Base-by-base conservation (phyloP, 2,888 invertebrate genomes). In the Pammene aurita region DNA sequence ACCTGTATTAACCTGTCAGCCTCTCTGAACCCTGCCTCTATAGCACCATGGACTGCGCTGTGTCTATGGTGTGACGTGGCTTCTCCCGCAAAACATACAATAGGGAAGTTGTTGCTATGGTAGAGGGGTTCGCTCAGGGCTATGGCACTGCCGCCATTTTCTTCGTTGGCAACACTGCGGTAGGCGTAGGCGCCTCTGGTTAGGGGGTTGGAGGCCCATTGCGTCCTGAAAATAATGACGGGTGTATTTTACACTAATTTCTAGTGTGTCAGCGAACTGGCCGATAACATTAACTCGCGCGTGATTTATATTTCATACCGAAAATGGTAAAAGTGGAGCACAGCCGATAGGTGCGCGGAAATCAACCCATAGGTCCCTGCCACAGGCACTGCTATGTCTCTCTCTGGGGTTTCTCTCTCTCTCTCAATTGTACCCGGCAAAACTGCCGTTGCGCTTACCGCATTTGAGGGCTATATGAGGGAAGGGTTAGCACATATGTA, bases 11-110 rank as follows among this genome's bases (percentile, higher is more conserved):
- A 80, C 73, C 95, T 89, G 14, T 95, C 89, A 0, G 96, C 96
- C 80, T 96, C 96, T 44, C 96, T 93, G 80, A 94, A 94, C 0
- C 96, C 96, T n/a, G 94, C 93, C 78, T 96, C 96, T 0, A 96
- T 84, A 0, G 96, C 96, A 0, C 96, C 96, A 77, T 96, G 96
- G 0, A 95, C 95, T 0, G 95, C 94, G 0, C 94, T 94, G 79
- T 94, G 96, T 77, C 92, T 93, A 74, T 94, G 94, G 57, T 93
- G 93, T 14, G 95, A 94, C 0, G 95, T 94, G 0, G 95, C 94
- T 80, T 96, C 95, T 0, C 95, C 96, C 0, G 94, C 95, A 77
- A 96, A 95, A 72, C 94, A 93, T 0, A 95, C 83, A 0, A 94
- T 84, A 41, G 95, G 93, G 62, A 86, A 85, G 0, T 75, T 72